These are phyloP conservation scores for Bubo scandiacus DNA, from an alignment of 2,113 vertebrate species.

Conservation along the genomic window DNA sequence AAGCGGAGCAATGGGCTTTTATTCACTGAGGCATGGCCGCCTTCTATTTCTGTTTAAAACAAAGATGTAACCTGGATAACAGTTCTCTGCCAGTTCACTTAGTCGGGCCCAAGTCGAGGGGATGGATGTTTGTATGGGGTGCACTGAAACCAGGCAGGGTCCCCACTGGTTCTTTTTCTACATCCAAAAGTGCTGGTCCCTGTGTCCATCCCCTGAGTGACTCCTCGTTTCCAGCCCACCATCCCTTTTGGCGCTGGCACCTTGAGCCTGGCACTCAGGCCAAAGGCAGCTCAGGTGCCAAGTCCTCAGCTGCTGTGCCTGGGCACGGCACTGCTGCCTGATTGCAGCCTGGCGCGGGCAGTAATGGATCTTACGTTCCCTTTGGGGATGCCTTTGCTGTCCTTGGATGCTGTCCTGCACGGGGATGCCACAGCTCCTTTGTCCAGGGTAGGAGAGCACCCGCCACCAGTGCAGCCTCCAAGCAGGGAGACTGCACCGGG, in stretches of 20 bases:
- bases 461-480: rapidly evolving
- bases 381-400: background rate
- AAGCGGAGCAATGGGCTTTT: background rate
- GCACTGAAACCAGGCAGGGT: background rate
- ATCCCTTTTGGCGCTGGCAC: background rate
- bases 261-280: rapidly evolving
- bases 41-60: background rate
- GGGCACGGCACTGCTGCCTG: rapidly evolving
- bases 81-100: background rate
- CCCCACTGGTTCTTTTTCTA: background rate
- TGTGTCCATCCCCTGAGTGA: background rate
- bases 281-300: background rate
- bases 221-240: background rate
- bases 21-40: background rate
- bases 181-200: background rate
- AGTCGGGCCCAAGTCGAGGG: rapidly evolving
- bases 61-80: background rate
- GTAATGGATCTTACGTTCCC: background rate
- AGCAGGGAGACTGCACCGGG: background rate
- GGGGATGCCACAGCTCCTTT: background rate
- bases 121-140: background rate
- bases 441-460: background rate
- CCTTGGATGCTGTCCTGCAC: background rate
- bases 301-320: slow-evolving; percentile 17
- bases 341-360: background rate